Evolutionary conservation across 2,113 vertebrate species (phyloP).

Genomic region (Albula glossodonta): DNA sequence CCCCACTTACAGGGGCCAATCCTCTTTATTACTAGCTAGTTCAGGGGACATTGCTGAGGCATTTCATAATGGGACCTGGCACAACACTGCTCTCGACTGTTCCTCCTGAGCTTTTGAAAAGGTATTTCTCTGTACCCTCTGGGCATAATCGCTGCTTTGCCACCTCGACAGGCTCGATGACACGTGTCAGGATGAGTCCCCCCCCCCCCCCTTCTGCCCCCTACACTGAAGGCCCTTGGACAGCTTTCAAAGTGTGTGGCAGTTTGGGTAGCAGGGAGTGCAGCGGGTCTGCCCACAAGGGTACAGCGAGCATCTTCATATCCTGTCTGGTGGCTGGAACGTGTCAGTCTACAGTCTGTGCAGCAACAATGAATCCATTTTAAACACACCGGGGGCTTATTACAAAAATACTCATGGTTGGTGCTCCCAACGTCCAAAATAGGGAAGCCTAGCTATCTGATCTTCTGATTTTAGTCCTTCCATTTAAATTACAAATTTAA

Average conservation of each 20-base stretch:
- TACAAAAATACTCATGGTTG: no score
- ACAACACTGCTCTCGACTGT: not conserved
- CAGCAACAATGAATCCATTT: not conserved
- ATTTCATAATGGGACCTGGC: not conserved
- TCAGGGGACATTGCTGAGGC: not conserved
- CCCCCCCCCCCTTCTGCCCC: not conserved
- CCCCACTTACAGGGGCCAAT: not conserved
- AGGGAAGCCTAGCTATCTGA: no score
- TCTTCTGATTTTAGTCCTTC: no score
- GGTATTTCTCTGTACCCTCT: not conserved
- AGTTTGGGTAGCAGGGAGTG: not conserved
- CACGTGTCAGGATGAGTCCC: not conserved
- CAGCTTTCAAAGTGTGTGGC: not conserved
- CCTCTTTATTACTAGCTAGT: not conserved
- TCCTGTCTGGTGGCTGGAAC: not conserved
- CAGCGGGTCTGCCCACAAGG: not conserved
- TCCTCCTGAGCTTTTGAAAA: not conserved
- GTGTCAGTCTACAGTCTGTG: not conserved
- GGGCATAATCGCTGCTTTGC: not conserved
- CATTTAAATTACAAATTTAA: no score
- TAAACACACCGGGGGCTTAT: not conserved
- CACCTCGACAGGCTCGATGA: not conserved
- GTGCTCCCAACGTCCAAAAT: no score
- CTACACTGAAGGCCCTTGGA: not conserved
- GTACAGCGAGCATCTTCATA: not conserved